phyloP scores from a whole-genome alignment of 1,140 invertebrate species.

The Sycobia sp. region DNA sequence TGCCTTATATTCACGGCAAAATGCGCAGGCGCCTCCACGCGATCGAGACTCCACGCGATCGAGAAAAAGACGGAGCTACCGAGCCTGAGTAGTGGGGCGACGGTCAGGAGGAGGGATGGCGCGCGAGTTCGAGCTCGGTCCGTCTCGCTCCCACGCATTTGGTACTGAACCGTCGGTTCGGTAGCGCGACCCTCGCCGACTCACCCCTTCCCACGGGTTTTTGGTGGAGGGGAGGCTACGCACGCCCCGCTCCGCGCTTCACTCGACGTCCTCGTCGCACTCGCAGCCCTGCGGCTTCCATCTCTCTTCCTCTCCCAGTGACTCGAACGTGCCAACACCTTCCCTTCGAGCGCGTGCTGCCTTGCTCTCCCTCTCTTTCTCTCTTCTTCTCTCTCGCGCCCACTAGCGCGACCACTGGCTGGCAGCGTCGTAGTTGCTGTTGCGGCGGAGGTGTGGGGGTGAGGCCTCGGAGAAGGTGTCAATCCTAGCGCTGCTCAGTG shows the following conservation, averaged over 20 bases:
- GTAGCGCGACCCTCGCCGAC: too few relatives aligned
- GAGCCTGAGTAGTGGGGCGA: conserved; percentile 11
- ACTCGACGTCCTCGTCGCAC: conserved; percentile 2
- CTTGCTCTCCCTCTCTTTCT: background rate
- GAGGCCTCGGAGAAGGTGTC: conserved; percentile 60
- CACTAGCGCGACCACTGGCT: conserved; percentile 8
- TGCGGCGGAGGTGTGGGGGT: conserved; percentile 58
- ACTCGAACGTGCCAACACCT: conserved; percentile 61
- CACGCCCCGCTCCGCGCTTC: conserved; percentile 18
- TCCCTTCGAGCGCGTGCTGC: conserved; percentile 38
- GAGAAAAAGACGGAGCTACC: too few relatives aligned
- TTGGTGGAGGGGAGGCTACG: background rate
- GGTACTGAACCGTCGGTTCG: too few relatives aligned
- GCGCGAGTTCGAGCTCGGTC: background rate
- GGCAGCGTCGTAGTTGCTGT: background rate
- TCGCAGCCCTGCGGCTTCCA: background rate
- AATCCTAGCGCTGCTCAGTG: conserved; percentile 64
- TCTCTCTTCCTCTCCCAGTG: conserved; percentile 37
- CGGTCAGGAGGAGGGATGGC: conserved; percentile 1
- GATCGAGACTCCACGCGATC: too few relatives aligned
- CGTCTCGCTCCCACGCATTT: background rate
- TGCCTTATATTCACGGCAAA: too few relatives aligned
- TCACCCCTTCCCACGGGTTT: too few relatives aligned
- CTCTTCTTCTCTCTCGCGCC: background rate
- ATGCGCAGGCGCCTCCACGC: too few relatives aligned